phyloP scores from a whole-genome alignment of 1,140 invertebrate genomes.

The Drosophila paulistorum region DNA sequence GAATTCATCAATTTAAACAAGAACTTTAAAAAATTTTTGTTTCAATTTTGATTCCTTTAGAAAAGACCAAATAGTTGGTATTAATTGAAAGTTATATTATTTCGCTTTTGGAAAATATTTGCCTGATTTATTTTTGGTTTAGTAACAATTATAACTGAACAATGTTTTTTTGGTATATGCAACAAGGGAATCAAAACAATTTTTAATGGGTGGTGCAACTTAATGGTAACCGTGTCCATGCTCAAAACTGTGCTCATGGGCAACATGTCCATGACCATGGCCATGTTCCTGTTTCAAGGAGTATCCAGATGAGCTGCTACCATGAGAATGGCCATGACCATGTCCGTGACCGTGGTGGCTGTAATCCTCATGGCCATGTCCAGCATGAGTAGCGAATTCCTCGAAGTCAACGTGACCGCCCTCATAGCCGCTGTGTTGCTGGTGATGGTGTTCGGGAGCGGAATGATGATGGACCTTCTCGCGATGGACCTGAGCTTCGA shows the following conservation, averaged over 20 bases:
- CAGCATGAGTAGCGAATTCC: slow-evolving; percentile 47
- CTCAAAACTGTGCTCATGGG: slow-evolving; percentile 46
- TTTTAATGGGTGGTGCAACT: slow-evolving; percentile 22
- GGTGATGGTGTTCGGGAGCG: slow-evolving; percentile 67
- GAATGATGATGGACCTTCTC: slow-evolving; percentile 81
- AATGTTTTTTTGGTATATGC: slow-evolving; percentile 55
- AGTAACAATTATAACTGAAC: slow-evolving; percentile 46
- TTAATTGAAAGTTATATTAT: not conserved
- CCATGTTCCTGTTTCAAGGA: slow-evolving; percentile 49
- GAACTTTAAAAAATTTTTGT: too few species aligned
- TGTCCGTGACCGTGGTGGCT: slow-evolving; percentile 39
- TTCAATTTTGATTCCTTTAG: too few species aligned
- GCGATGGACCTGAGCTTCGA: slow-evolving; percentile 80
- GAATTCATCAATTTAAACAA: too few species aligned
- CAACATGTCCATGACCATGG: slow-evolving; percentile 41
- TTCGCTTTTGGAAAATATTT: slow-evolving; percentile 64
- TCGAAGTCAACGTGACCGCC: slow-evolving; percentile 66
- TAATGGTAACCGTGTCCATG: slow-evolving; percentile 54
- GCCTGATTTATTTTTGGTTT: slow-evolving; percentile 59
- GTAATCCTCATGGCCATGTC: slow-evolving; percentile 45
- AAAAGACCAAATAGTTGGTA: too few species aligned
- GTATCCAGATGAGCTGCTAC: slow-evolving; percentile 39
- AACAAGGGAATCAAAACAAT: slow-evolving; percentile 28
- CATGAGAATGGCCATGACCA: slow-evolving; percentile 37
- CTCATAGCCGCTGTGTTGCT: slow-evolving; percentile 64